Evolutionary conservation across 2,888 invertebrate species (phyloP), one percentile per base, ranked within the genome.

Genomic region (Scaptomyza reducta): DNA sequence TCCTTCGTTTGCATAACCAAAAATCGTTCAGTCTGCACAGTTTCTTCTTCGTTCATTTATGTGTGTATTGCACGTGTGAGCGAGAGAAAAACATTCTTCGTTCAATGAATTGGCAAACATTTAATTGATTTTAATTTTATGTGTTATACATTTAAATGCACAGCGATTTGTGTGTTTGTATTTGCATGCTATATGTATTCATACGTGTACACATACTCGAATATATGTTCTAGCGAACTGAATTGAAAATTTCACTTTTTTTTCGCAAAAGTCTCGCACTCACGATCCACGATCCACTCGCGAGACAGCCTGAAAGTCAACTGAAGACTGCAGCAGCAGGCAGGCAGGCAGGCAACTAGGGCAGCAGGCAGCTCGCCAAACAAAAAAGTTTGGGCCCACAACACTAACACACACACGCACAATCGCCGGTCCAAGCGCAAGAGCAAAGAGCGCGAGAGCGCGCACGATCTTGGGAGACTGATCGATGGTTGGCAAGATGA

Each of bases 231-330:
- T 58, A 40, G 44, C 56, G 61, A 62, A 68, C 55, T 38, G 44
- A 51, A 40, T 25, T 22, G 38, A 14, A 35, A 47, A 66, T 70
- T 59, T 75, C 68, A 70, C 73, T 73, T 53, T n/a, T 73, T 53
- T n/a, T n/a, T 55, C 63, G 35, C 38, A 59, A 44, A 0, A 35
- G n/a, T 38, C 7, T 62, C 33, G 18, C 47, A 68, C 65, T 67
- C 60, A 58, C 67, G 61, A 31, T 10, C 31, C 33, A 38, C 38
- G 38, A 77, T 61, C 62, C 69, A 57, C 69, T 65, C 73, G 70
- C 74, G 67, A 58, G 60, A 66, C 70, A 61, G 61, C 67, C 65
- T 60, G 51, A 80, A 85, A 79, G 53, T 64, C 54, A 79, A 82
- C 75, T 81, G 67, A 80, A 66, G 55, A 76, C 71, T 49, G 76